Evolutionary conservation across 92 coral and sea anemone species (phyloP).

Genomic region (Epizoanthus rinbou): DNA sequence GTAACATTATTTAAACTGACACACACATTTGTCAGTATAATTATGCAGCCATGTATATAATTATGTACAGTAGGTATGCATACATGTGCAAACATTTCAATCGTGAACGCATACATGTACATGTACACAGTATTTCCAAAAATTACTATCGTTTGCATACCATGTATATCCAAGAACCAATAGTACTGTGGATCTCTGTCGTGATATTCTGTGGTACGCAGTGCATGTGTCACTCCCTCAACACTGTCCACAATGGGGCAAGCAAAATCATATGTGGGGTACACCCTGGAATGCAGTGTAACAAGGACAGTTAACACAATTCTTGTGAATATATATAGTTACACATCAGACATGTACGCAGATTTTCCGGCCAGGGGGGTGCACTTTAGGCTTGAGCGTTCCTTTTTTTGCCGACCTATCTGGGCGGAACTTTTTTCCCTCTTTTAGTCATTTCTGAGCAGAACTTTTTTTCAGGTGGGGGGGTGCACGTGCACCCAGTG

Average conservation of each 20-base stretch:
- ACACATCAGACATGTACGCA: not conserved
- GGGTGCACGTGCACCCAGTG: no score
- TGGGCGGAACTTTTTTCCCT: no score
- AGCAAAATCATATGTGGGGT: slow-evolving; percentile 98
- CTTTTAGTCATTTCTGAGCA: no score
- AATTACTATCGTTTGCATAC: slow-evolving; percentile 47
- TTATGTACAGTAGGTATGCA: not conserved
- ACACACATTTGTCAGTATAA: no score
- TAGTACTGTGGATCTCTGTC: slow-evolving; percentile 96
- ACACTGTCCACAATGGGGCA: slow-evolving; percentile 98
- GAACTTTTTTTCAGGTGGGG: no score
- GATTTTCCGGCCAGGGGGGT: no score
- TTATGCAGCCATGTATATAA: not conserved
- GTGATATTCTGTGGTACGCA: slow-evolving; percentile 97
- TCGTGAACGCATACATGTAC: no score
- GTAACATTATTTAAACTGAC: no score
- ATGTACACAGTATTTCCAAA: not conserved
- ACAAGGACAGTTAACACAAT: not conserved
- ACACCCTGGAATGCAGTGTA: slow-evolving; percentile 64
- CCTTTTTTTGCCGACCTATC: no score
- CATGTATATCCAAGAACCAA: slow-evolving; percentile 90
- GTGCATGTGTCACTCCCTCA: slow-evolving; percentile 97
- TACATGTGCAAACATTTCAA: not conserved
- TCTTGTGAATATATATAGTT: not conserved
- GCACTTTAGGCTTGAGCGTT: no score